phyloP scores from a whole-genome alignment of 2,888 invertebrate species.

The Andrena bicolor region DNA sequence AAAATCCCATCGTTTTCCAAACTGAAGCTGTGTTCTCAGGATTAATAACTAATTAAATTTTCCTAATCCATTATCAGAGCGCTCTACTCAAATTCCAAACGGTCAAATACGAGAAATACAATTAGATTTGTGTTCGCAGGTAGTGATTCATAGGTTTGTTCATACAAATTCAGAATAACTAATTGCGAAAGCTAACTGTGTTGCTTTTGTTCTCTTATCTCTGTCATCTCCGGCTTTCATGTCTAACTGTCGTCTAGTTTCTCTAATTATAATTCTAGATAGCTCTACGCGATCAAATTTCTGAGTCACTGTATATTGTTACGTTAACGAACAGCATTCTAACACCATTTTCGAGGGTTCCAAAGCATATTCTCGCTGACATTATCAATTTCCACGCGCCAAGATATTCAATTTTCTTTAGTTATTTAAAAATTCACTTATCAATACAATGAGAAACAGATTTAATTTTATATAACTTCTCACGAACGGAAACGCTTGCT shows the following conservation, averaged over 20 bases:
- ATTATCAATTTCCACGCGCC: no score
- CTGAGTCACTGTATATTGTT: no score
- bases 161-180: background rate
- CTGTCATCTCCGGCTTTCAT: conserved; percentile 2
- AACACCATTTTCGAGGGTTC: background rate
- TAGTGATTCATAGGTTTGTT: background rate
- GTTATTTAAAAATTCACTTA: no score
- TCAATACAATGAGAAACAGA: no score
- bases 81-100: background rate
- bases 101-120: background rate
- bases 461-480: no score
- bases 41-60: background rate
- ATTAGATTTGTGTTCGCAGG: no score
- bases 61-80: background rate
- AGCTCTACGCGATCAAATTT: no score
- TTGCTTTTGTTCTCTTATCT: conserved; percentile 1
- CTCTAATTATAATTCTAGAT: background rate
- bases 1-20: background rate
- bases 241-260: background rate
- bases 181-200: background rate
- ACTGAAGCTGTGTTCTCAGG: background rate
- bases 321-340: background rate
- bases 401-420: no score
- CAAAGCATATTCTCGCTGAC: background rate
- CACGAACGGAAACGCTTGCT: no score